Evolutionary conservation across 2,113 vertebrate species (phyloP), one percentile per base, ranked within the genome.

Genomic region (Heliornis fulica): DNA sequence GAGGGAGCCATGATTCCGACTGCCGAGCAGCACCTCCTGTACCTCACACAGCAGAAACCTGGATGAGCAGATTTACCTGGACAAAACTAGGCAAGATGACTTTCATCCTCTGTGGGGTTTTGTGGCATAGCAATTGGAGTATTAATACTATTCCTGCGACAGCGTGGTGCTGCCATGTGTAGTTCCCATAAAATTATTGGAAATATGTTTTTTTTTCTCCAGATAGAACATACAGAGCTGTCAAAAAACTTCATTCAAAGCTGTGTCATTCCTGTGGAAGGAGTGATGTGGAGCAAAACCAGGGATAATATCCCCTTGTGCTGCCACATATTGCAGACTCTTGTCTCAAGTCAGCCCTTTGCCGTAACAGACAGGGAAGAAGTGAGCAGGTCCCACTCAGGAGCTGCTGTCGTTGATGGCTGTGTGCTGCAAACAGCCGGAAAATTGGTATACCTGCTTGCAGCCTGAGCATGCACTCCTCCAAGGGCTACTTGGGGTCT

Each of bases 341-440:
- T 68, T 53, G 28, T 56, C 43, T 1, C 0, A 11, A 63, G 41
- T 20, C 15, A 91, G 2, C 7, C 3, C 13, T 65, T 90, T 53
- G 34, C n/a, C 25, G 7, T 5, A 48, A 28, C 13, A 68, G 7
- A 32, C 19, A 59, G 54, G 36, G 15, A 31, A 84, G 7, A 64
- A 20, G 12, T 7, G 32, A 94, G 22, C 15, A 36, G 5, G 31
- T 76, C 3, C 13, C 8, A 0, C 48, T 69, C 32, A 26, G 48
- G 46, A 56, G 13, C 31, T 83, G 26, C 3, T 79, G 32, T 75
- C 2, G 0, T 15, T 1, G 1, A 9, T 66, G 23, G 6, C 13
- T 18, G 5, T 10, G 1, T 59, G 20, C 9, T 56, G 74, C 60
- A 45, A 76, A 82, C 57, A 32, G 31, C 21, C 61, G 40, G 36